phyloP scores from a whole-genome alignment of 2,888 invertebrate genomes.

The Drosophila subquinaria region DNA sequence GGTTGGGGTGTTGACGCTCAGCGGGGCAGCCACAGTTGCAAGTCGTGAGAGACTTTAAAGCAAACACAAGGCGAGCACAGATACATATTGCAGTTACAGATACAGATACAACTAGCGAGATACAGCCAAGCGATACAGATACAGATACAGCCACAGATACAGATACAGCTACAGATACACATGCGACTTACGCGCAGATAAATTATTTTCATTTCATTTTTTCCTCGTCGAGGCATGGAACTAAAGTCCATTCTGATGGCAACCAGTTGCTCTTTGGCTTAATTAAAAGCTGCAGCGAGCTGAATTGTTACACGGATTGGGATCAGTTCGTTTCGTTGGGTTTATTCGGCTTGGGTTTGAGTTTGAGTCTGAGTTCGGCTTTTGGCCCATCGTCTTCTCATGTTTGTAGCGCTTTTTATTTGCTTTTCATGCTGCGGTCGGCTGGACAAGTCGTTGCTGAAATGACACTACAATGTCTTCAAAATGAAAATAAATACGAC shows the following conservation, averaged over 20 bases:
- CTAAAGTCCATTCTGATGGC: slow-evolving; percentile 26
- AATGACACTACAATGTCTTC: slow-evolving; percentile 82
- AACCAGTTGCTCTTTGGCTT: slow-evolving; percentile 82
- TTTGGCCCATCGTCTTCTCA: slow-evolving; percentile 26
- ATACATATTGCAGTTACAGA: slow-evolving; percentile 67
- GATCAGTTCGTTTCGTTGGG: slow-evolving; percentile 32
- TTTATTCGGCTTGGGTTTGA: slow-evolving; percentile 4
- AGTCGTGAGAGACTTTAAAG: slow-evolving; percentile 65
- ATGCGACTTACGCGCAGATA: slow-evolving; percentile 77
- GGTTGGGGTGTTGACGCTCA: slow-evolving; percentile 77
- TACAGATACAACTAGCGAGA: slow-evolving; percentile 20
- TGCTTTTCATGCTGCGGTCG: slow-evolving; percentile 75
- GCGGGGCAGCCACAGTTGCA: slow-evolving; percentile 66
- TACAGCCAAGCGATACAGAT: slow-evolving; percentile 38
- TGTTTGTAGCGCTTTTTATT: slow-evolving; percentile 66
- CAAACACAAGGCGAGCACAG: slow-evolving; percentile 58
- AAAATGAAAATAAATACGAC: slow-evolving; percentile 82
- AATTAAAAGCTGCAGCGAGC: slow-evolving; percentile 79
- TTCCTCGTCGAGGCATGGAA: neutral
- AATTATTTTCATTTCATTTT: slow-evolving; percentile 65
- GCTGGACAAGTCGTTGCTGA: slow-evolving; percentile 73
- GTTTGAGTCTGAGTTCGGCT: slow-evolving; percentile 9
- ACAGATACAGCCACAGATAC: slow-evolving; percentile 31
- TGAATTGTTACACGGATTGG: slow-evolving; percentile 78
- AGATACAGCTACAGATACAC: slow-evolving; percentile 62